Percentiles rank a stretch among this genome's conserved stretches.
phyloP scores from a whole-genome alignment of 1,140 invertebrate species.

The Bactericera cockerelli region DNA sequence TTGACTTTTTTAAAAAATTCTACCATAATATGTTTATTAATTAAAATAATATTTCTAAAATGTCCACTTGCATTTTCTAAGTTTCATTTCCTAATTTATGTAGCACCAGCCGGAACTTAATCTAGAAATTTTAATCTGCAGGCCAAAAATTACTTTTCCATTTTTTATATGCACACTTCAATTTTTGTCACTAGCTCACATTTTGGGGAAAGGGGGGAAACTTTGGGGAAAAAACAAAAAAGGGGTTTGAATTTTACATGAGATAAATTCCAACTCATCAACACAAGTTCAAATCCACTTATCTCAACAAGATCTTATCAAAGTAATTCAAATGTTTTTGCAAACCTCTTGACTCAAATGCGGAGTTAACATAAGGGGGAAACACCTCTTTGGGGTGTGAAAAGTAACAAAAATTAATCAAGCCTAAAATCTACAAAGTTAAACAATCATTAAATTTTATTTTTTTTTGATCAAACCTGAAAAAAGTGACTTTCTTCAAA shows the following conservation, averaged over 20 bases:
- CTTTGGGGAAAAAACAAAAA: background rate
- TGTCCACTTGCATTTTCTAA: too few species aligned
- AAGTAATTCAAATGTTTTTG: background rate
- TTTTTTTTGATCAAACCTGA: too few species aligned
- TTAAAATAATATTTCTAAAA: too few species aligned
- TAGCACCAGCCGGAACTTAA: too few species aligned
- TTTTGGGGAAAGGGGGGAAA: background rate
- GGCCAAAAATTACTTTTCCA: too few species aligned
- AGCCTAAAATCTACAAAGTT: background rate
- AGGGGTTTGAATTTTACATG: background rate
- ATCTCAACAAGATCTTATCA: background rate
- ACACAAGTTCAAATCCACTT: background rate
- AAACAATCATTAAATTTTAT: too few species aligned
- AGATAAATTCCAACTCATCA: background rate
- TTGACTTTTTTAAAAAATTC: too few species aligned
- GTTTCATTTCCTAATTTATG: too few species aligned
- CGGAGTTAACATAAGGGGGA: background rate
- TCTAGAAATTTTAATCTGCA: too few species aligned
- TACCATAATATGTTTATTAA: too few species aligned
- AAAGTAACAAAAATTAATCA: background rate
- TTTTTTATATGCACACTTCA: too few species aligned
- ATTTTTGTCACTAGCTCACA: background rate
- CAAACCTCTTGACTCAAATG: background rate
- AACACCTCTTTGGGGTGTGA: background rate
- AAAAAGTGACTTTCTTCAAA: too few species aligned